Evolutionary conservation across 1,140 invertebrate species (phyloP).

Genomic region (Drosophila bifasciata): DNA sequence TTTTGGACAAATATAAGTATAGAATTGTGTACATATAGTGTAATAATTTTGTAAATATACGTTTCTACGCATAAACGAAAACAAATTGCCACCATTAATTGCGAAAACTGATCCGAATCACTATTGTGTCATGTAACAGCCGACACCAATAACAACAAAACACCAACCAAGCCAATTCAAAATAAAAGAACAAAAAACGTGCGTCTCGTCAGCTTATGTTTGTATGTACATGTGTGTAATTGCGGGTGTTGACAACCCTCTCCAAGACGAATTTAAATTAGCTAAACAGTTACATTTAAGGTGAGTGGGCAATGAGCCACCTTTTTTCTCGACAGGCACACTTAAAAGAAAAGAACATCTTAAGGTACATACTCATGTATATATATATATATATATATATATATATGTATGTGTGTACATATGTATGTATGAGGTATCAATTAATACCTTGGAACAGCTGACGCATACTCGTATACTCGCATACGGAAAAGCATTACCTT

Average conservation of each 20-base stretch:
- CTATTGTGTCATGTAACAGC: conserved; percentile 58
- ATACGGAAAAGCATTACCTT: too few relatives aligned
- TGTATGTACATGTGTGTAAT: conserved; percentile 36
- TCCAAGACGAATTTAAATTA: conserved; percentile 62
- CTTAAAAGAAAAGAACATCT: conserved; percentile 56
- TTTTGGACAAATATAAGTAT: conserved; percentile 52
- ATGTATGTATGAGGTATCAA: neutral
- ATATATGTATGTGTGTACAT: neutral
- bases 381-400: neutral
- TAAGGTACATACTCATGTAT: conserved; percentile 26
- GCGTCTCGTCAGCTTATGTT: conserved; percentile 36
- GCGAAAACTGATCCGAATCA: conserved; percentile 12
- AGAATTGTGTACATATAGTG: conserved; percentile 61
- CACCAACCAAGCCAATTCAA: conserved; percentile 46
- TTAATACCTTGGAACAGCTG: too few relatives aligned
- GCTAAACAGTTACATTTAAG: conserved; percentile 61
- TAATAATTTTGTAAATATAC: conserved; percentile 43
- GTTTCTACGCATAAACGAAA: conserved; percentile 7
- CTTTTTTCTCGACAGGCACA: conserved; percentile 8
- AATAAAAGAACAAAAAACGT: conserved; percentile 58
- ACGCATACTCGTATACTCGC: too few relatives aligned
- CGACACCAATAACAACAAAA: conserved; percentile 42
- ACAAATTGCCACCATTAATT: conserved; percentile 15
- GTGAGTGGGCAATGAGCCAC: conserved; percentile 42
- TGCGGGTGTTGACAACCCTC: conserved; percentile 23